Conservation (phyloP, 2,888 invertebrate genomes). For the Cordylochernes scorpioides region DNA sequence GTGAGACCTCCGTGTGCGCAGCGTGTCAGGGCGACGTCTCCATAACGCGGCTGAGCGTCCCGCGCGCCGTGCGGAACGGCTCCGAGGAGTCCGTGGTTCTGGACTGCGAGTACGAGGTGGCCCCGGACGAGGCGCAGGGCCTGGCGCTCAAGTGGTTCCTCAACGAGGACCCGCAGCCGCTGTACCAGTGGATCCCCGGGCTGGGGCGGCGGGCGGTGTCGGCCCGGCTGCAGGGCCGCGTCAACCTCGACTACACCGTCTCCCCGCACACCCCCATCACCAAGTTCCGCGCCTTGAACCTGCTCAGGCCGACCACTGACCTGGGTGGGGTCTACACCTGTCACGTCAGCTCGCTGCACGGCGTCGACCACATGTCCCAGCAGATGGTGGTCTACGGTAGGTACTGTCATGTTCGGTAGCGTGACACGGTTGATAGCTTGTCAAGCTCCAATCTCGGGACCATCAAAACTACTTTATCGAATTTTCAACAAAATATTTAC, state of each 20-base stretch:
- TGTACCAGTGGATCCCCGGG: slow-evolving; percentile 16
- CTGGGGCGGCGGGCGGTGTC: slow-evolving; percentile 10
- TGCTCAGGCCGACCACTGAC: slow-evolving; percentile 13
- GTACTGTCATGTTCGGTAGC: too few relatives aligned
- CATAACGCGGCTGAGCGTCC: slow-evolving; percentile 12
- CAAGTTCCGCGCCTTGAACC: slow-evolving; percentile 12
- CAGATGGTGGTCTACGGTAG: slow-evolving; percentile 15
- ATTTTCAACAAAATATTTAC: too few relatives aligned
- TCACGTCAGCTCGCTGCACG: slow-evolving; percentile 12
- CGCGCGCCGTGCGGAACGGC: slow-evolving; percentile 14
- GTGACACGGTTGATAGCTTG: too few relatives aligned
- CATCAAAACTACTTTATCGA: too few relatives aligned
- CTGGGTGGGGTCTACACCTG: slow-evolving; percentile 14
- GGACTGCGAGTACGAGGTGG: slow-evolving; percentile 14
- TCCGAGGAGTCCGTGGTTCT: slow-evolving; percentile 13
- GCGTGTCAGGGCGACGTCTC: too few relatives aligned
- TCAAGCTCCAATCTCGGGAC: too few relatives aligned
- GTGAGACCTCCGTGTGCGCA: too few relatives aligned
- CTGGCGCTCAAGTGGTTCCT: slow-evolving; percentile 16
- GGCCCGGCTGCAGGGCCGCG: slow-evolving; percentile 8
- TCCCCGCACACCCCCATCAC: slow-evolving; percentile 6
- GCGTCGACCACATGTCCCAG: slow-evolving; percentile 10
- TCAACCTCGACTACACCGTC: slow-evolving; percentile 11
- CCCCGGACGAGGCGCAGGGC: slow-evolving; percentile 5
- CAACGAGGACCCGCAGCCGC: slow-evolving; percentile 14